Evolutionary conservation across 2,888 invertebrate genomes (phyloP).

Genomic region (Lepidochrysops patricia): DNA sequence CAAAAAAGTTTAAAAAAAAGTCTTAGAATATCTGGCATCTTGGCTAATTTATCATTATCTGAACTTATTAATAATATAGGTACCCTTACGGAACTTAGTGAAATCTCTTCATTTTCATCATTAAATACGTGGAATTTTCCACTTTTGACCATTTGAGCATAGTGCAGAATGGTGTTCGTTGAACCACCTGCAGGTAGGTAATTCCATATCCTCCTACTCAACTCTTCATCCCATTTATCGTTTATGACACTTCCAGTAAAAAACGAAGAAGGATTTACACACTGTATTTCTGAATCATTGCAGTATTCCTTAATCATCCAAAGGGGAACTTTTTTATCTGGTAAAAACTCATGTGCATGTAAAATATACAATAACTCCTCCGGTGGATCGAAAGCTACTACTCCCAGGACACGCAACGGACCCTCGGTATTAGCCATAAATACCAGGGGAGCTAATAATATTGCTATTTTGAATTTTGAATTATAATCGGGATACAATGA

Average conservation of each 20-base stretch:
- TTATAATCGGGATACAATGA: slow-evolving; percentile 43
- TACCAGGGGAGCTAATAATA: slow-evolving; percentile 46
- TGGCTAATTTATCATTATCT: slow-evolving; percentile 42
- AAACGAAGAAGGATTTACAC: slow-evolving; percentile 49
- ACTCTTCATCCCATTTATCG: slow-evolving; percentile 31
- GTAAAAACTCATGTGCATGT: slow-evolving; percentile 41
- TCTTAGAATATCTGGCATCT: slow-evolving; percentile 38
- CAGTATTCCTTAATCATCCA: slow-evolving; percentile 41
- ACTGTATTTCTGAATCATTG: slow-evolving; percentile 35
- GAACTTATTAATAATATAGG: slow-evolving; percentile 49
- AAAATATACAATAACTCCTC: slow-evolving; percentile 33
- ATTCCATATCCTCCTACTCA: slow-evolving; percentile 37
- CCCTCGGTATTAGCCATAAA: slow-evolving; percentile 42
- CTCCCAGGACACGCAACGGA: slow-evolving; percentile 36
- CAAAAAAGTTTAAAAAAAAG: slow-evolving; percentile 41
- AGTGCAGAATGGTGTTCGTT: slow-evolving; percentile 48
- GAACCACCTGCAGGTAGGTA: slow-evolving; percentile 53
- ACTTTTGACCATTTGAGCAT: slow-evolving; percentile 39
- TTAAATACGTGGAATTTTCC: slow-evolving; percentile 46
- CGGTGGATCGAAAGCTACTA: slow-evolving; percentile 31
- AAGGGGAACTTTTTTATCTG: slow-evolving; percentile 38
- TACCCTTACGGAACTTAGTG: slow-evolving; percentile 33
- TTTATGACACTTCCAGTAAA: slow-evolving; percentile 34
- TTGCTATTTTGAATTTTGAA: slow-evolving; percentile 40
- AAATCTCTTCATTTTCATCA: slow-evolving; percentile 31